Conservation (phyloP, 1,140 invertebrate genomes). For the Tetragnatha versicolor region DNA sequence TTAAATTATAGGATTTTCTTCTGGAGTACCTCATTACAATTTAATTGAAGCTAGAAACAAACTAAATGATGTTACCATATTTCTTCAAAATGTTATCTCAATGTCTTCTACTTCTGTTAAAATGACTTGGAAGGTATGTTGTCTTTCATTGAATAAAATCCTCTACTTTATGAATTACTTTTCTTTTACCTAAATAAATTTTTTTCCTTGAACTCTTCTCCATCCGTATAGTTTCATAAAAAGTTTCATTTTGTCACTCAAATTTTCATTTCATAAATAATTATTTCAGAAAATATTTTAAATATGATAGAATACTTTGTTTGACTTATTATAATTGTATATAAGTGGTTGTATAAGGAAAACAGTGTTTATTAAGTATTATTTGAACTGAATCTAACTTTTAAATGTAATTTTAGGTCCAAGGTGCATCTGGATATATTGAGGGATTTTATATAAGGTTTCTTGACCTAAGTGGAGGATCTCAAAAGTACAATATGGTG, state of each 20-base stretch:
- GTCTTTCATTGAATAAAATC: background rate
- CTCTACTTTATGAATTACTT: background rate
- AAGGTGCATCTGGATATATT: slow-evolving; percentile 66
- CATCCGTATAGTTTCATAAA: background rate
- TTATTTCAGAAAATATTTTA: no score
- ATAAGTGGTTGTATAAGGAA: no score
- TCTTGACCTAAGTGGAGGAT: slow-evolving; percentile 71
- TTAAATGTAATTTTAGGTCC: slow-evolving; percentile 58
- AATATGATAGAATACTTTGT: no score
- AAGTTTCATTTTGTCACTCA: no score
- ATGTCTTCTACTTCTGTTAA: slow-evolving; percentile 81
- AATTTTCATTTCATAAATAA: no score
- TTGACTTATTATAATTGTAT: no score
- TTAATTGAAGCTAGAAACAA: slow-evolving; percentile 75
- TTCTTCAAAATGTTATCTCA: slow-evolving; percentile 77
- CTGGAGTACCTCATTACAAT: slow-evolving; percentile 71
- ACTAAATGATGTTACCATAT: slow-evolving; percentile 66
- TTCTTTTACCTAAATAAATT: background rate
- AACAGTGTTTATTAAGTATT: no score
- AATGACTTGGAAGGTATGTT: slow-evolving; percentile 82
- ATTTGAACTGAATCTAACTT: background rate
- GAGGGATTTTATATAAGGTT: slow-evolving; percentile 95
- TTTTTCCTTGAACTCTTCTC: background rate
- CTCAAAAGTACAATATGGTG: slow-evolving; percentile 72
- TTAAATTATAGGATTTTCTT: slow-evolving; percentile 27